Evolutionary conservation across 2,113 vertebrate genomes (phyloP), one percentile per base, ranked within the genome.

Genomic region (Actinemys pallida): DNA sequence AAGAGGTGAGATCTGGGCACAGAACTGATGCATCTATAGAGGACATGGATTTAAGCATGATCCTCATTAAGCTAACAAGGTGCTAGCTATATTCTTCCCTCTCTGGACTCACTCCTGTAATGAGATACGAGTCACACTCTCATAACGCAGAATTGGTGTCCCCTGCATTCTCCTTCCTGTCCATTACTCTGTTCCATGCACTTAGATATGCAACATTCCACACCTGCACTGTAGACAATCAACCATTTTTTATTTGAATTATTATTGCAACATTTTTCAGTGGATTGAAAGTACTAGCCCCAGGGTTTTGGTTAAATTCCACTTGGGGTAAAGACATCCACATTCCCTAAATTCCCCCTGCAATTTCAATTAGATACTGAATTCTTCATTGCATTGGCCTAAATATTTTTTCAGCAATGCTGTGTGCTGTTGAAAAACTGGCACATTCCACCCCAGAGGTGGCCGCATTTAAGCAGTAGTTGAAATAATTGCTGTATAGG

Each of bases 61-160:
- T 12, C 42, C 6, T n/a, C 65, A 72, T 39, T 83, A 49, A 19
- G 11, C 81, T 65, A 81, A 57, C 10, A 65, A 3, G 17, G 11
- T 20, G 49, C 22, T 35, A 49, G 62, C 84, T 87, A 20, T 79
- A 94, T 72, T 49, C 16, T 72, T 39, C 65, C 42, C 42, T 50
- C 79, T 31, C 65, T 62, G 5, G 8, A 54, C 42, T 54, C 49
- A n/a, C 52, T 82, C 31, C 84, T 24, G 16, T 42, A 50, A 4
- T 27, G 45, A 88, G 65, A 50, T 35, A 47, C 5, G 84, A 84
- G n/a, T 4, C 62, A 88, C 85, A 79, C 59, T 84, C 53, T 89
- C 89, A 65, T 91, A 96, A 92, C 54, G 14, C 8, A 79, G 10
- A 88, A 75, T 35, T 10, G 4, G 8, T 81, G 57, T 31, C 86